Percentiles rank a stretch among this genome's conserved stretches.
These are phyloP conservation scores for Polylopha cassiicola DNA, from an alignment of 2,888 invertebrate genomes.

Conservation along the genomic window DNA sequence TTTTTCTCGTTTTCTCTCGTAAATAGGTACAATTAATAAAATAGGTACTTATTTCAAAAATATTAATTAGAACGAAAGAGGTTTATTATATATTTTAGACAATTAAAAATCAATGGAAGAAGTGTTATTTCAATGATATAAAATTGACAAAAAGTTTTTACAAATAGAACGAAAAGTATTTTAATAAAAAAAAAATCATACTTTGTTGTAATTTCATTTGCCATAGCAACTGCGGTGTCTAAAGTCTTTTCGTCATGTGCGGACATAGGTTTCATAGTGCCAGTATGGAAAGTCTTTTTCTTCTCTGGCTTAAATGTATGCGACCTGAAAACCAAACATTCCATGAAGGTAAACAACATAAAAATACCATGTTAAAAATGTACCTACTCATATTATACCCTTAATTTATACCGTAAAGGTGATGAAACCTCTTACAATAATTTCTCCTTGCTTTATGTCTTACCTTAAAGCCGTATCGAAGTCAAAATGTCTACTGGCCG, in stretches of 20 bases:
- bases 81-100: no score
- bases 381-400: no score
- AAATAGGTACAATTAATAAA: no score
- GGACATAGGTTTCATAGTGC: slow-evolving; percentile 92
- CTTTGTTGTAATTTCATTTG: slow-evolving; percentile 91
- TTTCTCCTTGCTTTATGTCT: slow-evolving; percentile 4
- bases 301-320: slow-evolving; percentile 55
- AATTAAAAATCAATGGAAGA: no score
- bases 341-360: slow-evolving; percentile 23
- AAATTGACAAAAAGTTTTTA: no score
- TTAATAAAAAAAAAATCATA: slow-evolving; percentile 41
- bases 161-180: neutral
- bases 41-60: no score
- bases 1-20: no score
- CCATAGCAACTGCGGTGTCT: slow-evolving; percentile 94
- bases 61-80: no score
- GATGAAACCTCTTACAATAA: no score
- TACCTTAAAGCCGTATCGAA: slow-evolving; percentile 31
- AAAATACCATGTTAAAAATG: no score
- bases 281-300: slow-evolving; percentile 49
- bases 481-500: slow-evolving; percentile 34
- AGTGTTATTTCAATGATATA: no score
- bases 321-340: slow-evolving; percentile 37
- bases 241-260: slow-evolving; percentile 94
- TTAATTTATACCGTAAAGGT: no score